Evolutionary conservation across 2,888 invertebrate genomes (phyloP).

Genomic region (Neoitamus cyanurus): DNA sequence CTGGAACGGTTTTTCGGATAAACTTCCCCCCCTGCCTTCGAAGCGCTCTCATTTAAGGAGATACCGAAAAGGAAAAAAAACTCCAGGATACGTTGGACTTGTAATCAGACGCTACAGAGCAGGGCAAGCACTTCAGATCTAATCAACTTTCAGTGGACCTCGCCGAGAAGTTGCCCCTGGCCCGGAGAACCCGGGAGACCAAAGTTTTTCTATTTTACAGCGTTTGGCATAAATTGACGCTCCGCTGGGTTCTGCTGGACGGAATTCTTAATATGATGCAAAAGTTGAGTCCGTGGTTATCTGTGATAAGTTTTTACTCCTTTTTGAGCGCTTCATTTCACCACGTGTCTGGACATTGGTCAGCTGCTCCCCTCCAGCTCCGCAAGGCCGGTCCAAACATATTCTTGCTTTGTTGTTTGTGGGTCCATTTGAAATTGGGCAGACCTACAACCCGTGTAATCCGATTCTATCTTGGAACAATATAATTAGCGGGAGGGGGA

Average conservation of each 20-base stretch:
- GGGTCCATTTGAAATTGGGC: not conserved
- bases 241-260: not conserved
- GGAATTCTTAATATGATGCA: conserved; percentile 10
- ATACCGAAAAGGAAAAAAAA: not conserved
- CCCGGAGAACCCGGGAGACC: not conserved
- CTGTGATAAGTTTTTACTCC: conserved; percentile 26
- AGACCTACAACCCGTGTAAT: not conserved
- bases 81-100: not conserved
- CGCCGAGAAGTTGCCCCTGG: not conserved
- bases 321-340: conserved; percentile 17
- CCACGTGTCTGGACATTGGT: not conserved
- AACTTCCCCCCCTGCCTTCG: not conserved
- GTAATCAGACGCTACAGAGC: not conserved
- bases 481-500: not conserved
- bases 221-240: conserved; percentile 29
- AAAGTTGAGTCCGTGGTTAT: conserved; percentile 23
- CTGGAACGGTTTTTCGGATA: not conserved
- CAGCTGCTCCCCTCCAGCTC: not conserved
- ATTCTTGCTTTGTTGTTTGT: not conserved
- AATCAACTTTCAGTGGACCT: conserved; percentile 21
- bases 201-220: not conserved
- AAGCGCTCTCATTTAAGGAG: not conserved
- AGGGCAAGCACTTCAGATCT: conserved; percentile 30
- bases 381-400: not conserved
- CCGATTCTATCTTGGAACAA: not conserved